Base-by-base conservation (phyloP, 2,888 invertebrate genomes). In the Spodoptera picta region DNA sequence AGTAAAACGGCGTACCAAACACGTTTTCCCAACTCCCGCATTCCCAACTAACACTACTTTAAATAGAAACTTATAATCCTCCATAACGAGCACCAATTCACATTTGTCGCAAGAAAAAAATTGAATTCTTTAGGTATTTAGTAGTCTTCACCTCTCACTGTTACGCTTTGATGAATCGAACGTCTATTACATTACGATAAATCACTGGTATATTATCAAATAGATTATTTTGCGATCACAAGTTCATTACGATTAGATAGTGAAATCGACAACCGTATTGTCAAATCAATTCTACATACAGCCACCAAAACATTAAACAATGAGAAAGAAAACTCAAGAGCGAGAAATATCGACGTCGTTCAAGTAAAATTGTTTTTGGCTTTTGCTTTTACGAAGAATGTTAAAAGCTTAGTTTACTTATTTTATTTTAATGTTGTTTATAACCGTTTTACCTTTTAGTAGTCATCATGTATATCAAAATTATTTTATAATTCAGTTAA, bases 1-100 rank as follows among this genome's bases (percentile, higher is more conserved):
- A 46, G 99, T 99, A 90, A 99, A 99, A 83, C 99, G 96, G 74
- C 99, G 95, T 63, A 99, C 99, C 60, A 99, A 96, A 93, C 99
- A 99, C 57, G 99, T 99, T 94, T 99, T 99, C 24, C 99, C 99
- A 74, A 99, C 99, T 61, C 99, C 99, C 76, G 99, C 99, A 95
- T 99, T 99, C 56, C 99, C 99, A 78, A 99, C 99, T 75, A 99
- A 95, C 74, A 99, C 99, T 82, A 99, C 99, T 97, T 99, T 99
- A 92, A 99, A 99, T 81, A 99, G 96, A 96, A 99, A 99, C 95
- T 99, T 99, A 95, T 99, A 99, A 95, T 99, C 99, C 95, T 99
- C 99, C 99, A 99, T 99, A 79, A 79, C 86, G 85, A 88, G 75
- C 83, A 87, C 83, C 84, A 82, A 91, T 85, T 89, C 72, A 90